phyloP scores from a whole-genome alignment of 2,888 invertebrate species.

The Carabus problematicus region DNA sequence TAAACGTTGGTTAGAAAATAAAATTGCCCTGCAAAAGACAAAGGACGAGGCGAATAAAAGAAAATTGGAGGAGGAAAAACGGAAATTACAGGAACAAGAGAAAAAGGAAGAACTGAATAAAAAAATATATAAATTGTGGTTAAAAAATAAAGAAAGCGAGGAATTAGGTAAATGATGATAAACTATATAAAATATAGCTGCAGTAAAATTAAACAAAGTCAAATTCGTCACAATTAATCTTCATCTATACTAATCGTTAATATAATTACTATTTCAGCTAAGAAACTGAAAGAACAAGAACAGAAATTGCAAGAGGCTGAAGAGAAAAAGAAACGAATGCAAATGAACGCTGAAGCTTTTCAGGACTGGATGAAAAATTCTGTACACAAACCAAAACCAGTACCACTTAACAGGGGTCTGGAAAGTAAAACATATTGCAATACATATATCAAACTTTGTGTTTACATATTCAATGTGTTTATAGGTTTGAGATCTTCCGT shows the following conservation, averaged over 20 bases:
- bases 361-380: conserved; percentile 69
- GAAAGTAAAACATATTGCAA: too few relatives aligned
- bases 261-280: conserved; percentile 49
- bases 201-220: conserved; percentile 3
- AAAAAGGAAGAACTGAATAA: conserved; percentile 53
- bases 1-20: conserved; percentile 54
- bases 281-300: conserved; percentile 53
- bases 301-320: conserved; percentile 24
- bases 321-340: conserved; percentile 48
- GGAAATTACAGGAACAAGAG: conserved; percentile 52
- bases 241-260: not conserved
- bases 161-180: conserved; percentile 61
- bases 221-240: not conserved
- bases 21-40: conserved; percentile 47
- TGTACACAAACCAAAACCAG: conserved; percentile 69
- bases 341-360: conserved; percentile 66
- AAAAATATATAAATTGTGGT: conserved; percentile 60
- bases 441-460: conserved; percentile 12
- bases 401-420: conserved; percentile 67
- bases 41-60: conserved; percentile 57
- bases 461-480: conserved; percentile 45
- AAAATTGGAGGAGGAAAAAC: conserved; percentile 52
- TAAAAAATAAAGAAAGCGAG: conserved; percentile 65
- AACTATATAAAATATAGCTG: conserved; percentile 4
- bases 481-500: conserved; percentile 71